A percentile compares a stretch with the other conserved stretches of the same genome.
Evolutionary conservation across 2,888 invertebrate genomes (phyloP).

Genomic region (Cylloceria caligata): DNA sequence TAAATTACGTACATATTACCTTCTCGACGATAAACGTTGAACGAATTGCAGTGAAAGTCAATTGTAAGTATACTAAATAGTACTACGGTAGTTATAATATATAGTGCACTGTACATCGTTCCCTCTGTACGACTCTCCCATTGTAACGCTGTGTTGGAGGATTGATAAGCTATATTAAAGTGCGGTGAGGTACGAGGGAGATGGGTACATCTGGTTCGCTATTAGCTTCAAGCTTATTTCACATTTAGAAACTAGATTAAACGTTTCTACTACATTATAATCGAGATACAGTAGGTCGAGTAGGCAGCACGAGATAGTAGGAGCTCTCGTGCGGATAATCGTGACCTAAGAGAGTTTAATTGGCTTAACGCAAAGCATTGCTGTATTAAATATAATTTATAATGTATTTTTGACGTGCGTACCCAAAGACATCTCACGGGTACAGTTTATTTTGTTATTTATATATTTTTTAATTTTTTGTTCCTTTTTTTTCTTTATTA

Average conservation of each 20-base stretch:
- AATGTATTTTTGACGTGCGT: no score
- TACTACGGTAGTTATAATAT: conserved; percentile 25
- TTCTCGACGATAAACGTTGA: conserved; percentile 39
- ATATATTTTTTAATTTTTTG: no score
- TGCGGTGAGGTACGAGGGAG: conserved; percentile 46
- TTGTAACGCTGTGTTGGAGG: no score
- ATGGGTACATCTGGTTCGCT: conserved; percentile 39
- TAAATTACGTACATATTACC: conserved; percentile 31
- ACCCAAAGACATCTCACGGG: no score
- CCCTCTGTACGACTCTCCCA: no score
- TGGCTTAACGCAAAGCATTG: conserved; percentile 42
- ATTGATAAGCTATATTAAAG: conserved; percentile 43
- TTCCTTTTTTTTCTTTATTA: no score
- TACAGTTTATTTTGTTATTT: no score
- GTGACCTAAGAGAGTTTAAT: conserved; percentile 56
- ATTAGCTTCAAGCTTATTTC: conserved; percentile 36
- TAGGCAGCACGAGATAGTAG: conserved; percentile 27
- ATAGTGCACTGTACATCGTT: conserved; percentile 18
- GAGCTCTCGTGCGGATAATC: conserved; percentile 53
- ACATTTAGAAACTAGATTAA: conserved; percentile 51
- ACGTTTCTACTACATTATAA: conserved; percentile 54
- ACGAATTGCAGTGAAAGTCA: conserved; percentile 54
- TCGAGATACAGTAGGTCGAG: conserved; percentile 23
- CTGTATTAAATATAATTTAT: conserved; percentile 41
- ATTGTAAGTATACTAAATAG: conserved; percentile 25